These are phyloP conservation scores for Desmophyllum pertusum DNA, from an alignment of 92 coral and sea anemone species.

Conservation along the genomic window DNA sequence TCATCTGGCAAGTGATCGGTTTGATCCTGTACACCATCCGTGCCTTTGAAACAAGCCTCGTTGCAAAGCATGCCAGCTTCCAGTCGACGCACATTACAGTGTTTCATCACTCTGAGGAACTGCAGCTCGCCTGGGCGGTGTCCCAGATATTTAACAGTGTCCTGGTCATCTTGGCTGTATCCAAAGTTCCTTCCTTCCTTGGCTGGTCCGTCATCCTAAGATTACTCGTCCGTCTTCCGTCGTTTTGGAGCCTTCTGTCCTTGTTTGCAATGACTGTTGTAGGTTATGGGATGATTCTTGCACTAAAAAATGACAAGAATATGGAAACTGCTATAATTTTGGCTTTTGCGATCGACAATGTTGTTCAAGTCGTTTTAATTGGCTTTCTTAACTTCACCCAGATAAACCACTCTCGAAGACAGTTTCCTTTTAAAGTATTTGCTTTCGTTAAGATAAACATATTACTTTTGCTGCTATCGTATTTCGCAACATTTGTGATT, in stretches of 20 bases:
- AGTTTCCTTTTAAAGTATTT: constrained; percentile 8
- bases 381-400: constrained; percentile 49
- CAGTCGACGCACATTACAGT: constrained; percentile 18
- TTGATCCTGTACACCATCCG: constrained; percentile 48
- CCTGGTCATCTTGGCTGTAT: constrained; percentile 17
- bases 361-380: constrained; percentile 19
- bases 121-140: constrained; percentile 46
- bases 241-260: constrained; percentile 28
- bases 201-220: constrained; percentile 33
- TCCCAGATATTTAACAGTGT: constrained; percentile 31
- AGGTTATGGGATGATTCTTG: constrained; percentile 34
- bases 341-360: constrained; percentile 19
- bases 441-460: constrained; percentile 41
- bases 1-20: constrained; percentile 49
- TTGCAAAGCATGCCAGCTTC: constrained; percentile 43
- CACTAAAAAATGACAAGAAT: background rate
- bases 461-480: constrained; percentile 16
- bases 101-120: constrained; percentile 34
- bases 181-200: constrained; percentile 39
- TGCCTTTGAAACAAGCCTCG: constrained; percentile 35
- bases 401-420: constrained; percentile 12
- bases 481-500: constrained; percentile 30
- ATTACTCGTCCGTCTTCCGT: constrained; percentile 46
- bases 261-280: constrained; percentile 23
- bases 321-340: constrained; percentile 17